Percentiles rank a stretch among this genome's conserved stretches.
phyloP scores from a whole-genome alignment of 1,140 invertebrate species.

The Telenomus remus region DNA sequence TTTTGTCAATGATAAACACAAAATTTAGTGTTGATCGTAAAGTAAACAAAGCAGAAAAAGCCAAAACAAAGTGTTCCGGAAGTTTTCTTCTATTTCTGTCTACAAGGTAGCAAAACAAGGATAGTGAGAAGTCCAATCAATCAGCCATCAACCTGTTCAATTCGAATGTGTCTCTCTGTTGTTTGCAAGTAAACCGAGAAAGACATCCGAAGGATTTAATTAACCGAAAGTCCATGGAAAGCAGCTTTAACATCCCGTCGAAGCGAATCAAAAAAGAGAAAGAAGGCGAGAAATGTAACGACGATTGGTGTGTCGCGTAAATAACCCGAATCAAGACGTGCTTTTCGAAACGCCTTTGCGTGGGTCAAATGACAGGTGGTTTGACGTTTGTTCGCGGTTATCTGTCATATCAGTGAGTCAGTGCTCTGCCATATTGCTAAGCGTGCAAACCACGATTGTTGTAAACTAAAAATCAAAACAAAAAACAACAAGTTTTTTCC shows the following conservation, averaged over 20 bases:
- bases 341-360: background rate
- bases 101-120: too few relatives aligned
- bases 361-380: slow-evolving; percentile 66
- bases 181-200: too few relatives aligned
- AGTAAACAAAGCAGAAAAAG: too few relatives aligned
- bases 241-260: background rate
- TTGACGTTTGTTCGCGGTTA: slow-evolving; percentile 67
- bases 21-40: too few relatives aligned
- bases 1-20: too few relatives aligned
- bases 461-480: slow-evolving; percentile 20
- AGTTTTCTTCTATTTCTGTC: too few relatives aligned
- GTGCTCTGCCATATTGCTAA: slow-evolving; percentile 69
- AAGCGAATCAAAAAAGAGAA: slow-evolving; percentile 1
- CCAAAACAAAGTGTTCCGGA: too few relatives aligned
- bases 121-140: too few relatives aligned
- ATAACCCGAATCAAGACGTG: slow-evolving; percentile 15
- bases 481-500: slow-evolving; percentile 19
- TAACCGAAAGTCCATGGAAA: background rate
- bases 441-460: slow-evolving; percentile 42
- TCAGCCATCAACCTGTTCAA: too few relatives aligned
- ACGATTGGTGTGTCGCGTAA: slow-evolving; percentile 15
- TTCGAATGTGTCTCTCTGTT: too few relatives aligned
- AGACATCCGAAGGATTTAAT: too few relatives aligned
- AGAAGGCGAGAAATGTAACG: slow-evolving; percentile 6
- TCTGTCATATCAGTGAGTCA: slow-evolving; percentile 57